A percentile compares a stretch with the other conserved stretches of the same genome.
Conservation (phyloP, 2,888 invertebrate genomes). For the Polydrusus pterygomalis region DNA sequence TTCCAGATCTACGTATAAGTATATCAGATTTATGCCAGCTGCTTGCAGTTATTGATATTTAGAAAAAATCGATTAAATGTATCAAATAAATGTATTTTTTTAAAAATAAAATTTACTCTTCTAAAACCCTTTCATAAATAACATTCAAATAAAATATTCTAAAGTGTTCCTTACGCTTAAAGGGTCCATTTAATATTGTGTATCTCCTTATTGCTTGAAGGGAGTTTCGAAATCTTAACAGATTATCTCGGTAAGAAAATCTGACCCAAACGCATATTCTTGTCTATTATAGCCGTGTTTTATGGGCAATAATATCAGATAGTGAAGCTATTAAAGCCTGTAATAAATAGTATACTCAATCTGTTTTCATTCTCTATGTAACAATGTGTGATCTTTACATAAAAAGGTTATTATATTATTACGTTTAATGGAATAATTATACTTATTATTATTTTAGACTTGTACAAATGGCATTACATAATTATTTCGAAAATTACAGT, state of each 20-base stretch:
- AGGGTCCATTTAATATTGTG: neutral
- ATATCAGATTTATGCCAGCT: too few relatives aligned
- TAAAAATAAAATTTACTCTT: too few relatives aligned
- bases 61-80: too few relatives aligned
- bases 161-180: neutral
- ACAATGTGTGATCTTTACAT: neutral
- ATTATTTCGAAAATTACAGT: too few relatives aligned
- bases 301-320: conserved; percentile 21
- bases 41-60: too few relatives aligned
- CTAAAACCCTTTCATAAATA: too few relatives aligned
- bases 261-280: neutral
- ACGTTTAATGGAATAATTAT: neutral
- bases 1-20: too few relatives aligned
- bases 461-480: too few relatives aligned
- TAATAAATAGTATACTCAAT: conserved; percentile 11
- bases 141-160: neutral
- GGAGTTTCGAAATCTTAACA: conserved; percentile 7
- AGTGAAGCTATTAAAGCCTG: neutral
- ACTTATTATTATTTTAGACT: neutral
- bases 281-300: conserved; percentile 19
- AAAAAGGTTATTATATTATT: neutral
- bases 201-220: neutral
- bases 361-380: neutral
- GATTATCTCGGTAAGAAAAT: conserved; percentile 19
- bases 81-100: too few relatives aligned